Conservation (phyloP, 2,888 invertebrate genomes). For the Chironomus tentans region DNA sequence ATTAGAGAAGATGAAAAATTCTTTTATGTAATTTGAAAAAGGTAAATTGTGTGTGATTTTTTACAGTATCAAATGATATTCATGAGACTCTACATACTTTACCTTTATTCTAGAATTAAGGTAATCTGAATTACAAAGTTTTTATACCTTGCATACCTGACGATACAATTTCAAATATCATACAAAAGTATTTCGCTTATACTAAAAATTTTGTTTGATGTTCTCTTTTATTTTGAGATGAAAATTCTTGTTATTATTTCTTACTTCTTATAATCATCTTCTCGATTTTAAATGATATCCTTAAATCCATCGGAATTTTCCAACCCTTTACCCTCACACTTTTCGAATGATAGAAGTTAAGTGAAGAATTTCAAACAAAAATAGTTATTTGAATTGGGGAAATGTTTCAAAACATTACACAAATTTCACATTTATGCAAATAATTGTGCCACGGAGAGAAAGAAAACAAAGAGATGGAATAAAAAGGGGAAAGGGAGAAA, state of each 20-base stretch:
- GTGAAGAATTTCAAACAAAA: not conserved
- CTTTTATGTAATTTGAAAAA: not conserved
- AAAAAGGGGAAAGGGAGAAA: not conserved
- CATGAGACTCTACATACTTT: too few relatives aligned
- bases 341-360: not conserved
- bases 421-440: slow-evolving; percentile 7
- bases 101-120: too few relatives aligned
- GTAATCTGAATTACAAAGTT: too few relatives aligned
- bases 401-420: slow-evolving; percentile 3
- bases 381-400: not conserved
- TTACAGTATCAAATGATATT: not conserved
- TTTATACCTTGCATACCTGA: not conserved
- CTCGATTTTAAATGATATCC: not conserved
- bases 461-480: not conserved
- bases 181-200: not conserved
- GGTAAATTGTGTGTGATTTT: not conserved
- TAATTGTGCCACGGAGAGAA: not conserved
- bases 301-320: slow-evolving; percentile 6
- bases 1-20: not conserved
- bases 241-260: not conserved
- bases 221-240: not conserved
- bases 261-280: too few relatives aligned
- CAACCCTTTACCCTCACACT: not conserved
- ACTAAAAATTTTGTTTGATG: not conserved
- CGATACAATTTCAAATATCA: not conserved